A percentile compares a stretch with the other conserved stretches of the same genome.
These are phyloP conservation scores for Bombylius discolor DNA, from an alignment of 2,888 invertebrate species.

Conservation along the genomic window DNA sequence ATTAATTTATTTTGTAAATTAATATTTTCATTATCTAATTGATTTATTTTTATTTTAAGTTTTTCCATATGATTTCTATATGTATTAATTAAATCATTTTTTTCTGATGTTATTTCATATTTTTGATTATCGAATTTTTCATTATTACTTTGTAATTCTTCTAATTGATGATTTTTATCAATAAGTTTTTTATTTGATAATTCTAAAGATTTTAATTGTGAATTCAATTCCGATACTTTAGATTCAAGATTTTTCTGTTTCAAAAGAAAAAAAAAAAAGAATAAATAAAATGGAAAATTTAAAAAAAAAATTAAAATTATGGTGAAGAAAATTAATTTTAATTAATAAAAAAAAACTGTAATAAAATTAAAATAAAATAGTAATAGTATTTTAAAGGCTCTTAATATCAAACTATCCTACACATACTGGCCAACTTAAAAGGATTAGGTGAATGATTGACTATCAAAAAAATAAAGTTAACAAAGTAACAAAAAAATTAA, in stretches of 20 bases:
- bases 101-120: background rate
- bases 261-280: background rate
- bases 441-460: no score
- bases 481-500: no score
- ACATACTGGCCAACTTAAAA: no score
- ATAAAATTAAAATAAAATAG: background rate
- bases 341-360: background rate
- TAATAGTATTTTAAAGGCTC: no score
- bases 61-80: background rate
- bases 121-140: background rate
- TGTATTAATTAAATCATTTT: background rate
- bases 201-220: background rate
- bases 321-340: background rate
- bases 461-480: no score
- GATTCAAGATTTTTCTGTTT: background rate
- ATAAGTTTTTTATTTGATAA: background rate
- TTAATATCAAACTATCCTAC: no score
- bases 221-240: background rate
- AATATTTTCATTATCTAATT: background rate
- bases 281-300: background rate
- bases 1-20: background rate
- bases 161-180: background rate
- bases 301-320: background rate
- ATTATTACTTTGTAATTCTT: background rate
- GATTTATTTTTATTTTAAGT: background rate